These are phyloP conservation scores for Eurystomus gularis DNA, from an alignment of 2,113 vertebrate genomes.

Conservation along the genomic window DNA sequence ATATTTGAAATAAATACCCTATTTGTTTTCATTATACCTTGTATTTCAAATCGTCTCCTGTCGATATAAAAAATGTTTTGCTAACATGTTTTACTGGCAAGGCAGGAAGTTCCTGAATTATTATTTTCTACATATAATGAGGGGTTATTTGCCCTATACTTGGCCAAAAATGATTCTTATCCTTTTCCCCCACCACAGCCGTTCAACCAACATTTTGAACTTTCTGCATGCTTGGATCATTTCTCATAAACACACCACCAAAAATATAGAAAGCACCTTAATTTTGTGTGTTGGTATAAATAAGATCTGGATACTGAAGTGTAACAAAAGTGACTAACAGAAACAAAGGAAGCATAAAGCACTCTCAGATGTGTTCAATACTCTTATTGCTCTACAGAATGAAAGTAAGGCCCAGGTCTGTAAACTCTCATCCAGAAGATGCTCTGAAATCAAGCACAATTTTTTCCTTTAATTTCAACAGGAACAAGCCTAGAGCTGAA, in stretches of 20 bases:
- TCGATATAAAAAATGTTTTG: not conserved
- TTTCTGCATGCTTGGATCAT: not conserved
- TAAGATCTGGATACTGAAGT: not conserved
- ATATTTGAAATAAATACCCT: not conserved
- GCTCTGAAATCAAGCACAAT: not conserved
- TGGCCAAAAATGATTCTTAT: not conserved
- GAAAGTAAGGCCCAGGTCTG: not conserved
- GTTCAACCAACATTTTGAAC: not conserved
- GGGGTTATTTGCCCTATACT: not conserved
- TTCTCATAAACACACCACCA: not conserved
- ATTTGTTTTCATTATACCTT: not conserved
- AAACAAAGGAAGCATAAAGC: not conserved
- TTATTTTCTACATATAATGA: not conserved
- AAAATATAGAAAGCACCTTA: not conserved
- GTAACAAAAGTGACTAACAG: not conserved
- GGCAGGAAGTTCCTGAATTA: not conserved
- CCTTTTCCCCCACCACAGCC: accelerated
- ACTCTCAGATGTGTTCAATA: not conserved
- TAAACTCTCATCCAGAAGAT: not conserved
- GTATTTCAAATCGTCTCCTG: not conserved
- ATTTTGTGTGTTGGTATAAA: not conserved
- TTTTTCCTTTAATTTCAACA: constrained; percentile 29
- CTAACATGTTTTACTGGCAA: not conserved
- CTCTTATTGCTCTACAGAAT: not conserved
- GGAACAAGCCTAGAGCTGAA: constrained; percentile 1